Conservation (phyloP, 1,140 invertebrate species). For the Leguminivora glycinivorella region DNA sequence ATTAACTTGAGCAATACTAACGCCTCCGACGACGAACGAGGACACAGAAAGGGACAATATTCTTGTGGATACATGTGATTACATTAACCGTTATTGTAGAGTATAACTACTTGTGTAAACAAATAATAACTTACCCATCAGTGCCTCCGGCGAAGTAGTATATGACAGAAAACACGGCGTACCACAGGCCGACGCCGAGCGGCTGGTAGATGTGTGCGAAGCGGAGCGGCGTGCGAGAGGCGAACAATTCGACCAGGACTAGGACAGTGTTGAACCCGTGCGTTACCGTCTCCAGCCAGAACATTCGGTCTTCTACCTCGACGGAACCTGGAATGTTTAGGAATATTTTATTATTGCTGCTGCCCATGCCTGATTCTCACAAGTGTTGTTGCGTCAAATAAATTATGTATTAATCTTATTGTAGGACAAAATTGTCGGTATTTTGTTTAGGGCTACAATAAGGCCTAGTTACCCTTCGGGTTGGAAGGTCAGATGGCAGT, state of each 20-base stretch:
- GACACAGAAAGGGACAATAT: too few relatives aligned
- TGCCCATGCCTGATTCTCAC: too few relatives aligned
- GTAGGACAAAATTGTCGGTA: too few relatives aligned
- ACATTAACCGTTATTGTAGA: background rate
- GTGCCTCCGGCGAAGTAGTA: constrained; percentile 89
- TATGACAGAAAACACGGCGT: constrained; percentile 84
- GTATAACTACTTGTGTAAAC: background rate
- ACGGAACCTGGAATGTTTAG: background rate
- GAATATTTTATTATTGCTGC: background rate
- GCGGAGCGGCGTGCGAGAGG: constrained; percentile 84
- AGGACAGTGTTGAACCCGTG: constrained; percentile 87
- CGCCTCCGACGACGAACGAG: too few relatives aligned
- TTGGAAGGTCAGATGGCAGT: too few relatives aligned
- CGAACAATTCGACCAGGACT: constrained; percentile 84
- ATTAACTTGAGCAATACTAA: too few relatives aligned
- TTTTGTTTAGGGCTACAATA: too few relatives aligned
- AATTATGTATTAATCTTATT: too few relatives aligned
- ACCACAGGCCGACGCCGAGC: constrained; percentile 81
- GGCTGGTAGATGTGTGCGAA: constrained; percentile 86
- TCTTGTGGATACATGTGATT: background rate
- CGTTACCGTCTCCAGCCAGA: constrained; percentile 83
- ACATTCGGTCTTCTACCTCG: constrained; percentile 34
- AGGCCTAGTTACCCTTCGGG: too few relatives aligned
- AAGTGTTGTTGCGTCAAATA: too few relatives aligned
- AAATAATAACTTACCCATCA: constrained; percentile 75